Evolutionary conservation across 2,113 vertebrate species (phyloP).

Genomic region (Platycercus adscitus): DNA sequence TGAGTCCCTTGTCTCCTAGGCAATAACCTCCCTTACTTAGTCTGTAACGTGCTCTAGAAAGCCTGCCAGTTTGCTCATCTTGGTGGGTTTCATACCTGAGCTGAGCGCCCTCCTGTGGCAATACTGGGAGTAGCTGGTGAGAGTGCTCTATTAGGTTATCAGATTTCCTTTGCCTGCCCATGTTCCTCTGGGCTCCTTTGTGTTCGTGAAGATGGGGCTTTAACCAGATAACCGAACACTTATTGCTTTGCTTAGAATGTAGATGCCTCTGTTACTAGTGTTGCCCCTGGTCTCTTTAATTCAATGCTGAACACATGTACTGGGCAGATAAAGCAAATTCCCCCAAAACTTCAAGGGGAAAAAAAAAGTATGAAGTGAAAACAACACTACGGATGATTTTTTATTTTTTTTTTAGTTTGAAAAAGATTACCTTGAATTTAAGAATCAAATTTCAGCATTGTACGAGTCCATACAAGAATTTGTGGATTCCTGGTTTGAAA

Average conservation of each 20-base stretch:
- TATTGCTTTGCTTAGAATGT: background rate
- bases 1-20: background rate
- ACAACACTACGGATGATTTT: background rate
- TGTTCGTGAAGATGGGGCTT: background rate
- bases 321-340: background rate
- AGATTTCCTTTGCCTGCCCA: background rate
- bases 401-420: slow-evolving; percentile 80
- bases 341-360: background rate
- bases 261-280: background rate
- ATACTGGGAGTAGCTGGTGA: background rate
- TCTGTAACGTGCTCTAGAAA: background rate
- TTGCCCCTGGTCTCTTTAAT: background rate
- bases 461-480: slow-evolving; percentile 77
- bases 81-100: background rate
- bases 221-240: background rate
- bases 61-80: background rate
- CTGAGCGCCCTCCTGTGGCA: background rate
- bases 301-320: background rate
- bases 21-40: background rate
- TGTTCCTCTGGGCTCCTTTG: background rate
- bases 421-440: slow-evolving; percentile 83
- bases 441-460: slow-evolving; percentile 75
- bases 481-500: slow-evolving; percentile 81
- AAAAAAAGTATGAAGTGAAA: background rate
- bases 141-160: background rate